A percentile compares a stretch with the other conserved stretches of the same genome.
These are phyloP conservation scores for Lasioglossum pauxillum DNA, from an alignment of 2,888 invertebrate species.

Conservation along the genomic window DNA sequence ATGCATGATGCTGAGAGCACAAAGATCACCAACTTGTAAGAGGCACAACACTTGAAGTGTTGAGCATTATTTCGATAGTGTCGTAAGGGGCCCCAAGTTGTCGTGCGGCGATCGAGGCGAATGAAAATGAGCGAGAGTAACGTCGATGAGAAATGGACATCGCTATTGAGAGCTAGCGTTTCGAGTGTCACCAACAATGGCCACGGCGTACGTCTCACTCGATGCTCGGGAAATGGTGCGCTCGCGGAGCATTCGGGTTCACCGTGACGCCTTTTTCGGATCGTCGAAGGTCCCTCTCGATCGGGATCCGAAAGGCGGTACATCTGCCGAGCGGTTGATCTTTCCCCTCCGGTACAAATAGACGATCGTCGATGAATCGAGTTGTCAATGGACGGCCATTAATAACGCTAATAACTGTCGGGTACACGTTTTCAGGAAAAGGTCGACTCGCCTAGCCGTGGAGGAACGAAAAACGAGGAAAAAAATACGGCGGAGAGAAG, in stretches of 20 bases:
- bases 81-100: background rate
- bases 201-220: conserved; percentile 20
- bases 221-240: background rate
- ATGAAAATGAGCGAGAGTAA: background rate
- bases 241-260: conserved; percentile 16
- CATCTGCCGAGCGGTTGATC: conserved; percentile 69
- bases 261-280: conserved; percentile 44
- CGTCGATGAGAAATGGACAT: conserved; percentile 12
- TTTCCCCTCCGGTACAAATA: conserved; percentile 61
- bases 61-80: background rate
- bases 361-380: conserved; percentile 70
- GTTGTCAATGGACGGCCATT: conserved; percentile 79
- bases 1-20: too few species aligned
- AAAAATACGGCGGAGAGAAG: conserved; percentile 20
- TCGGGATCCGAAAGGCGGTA: conserved; percentile 43
- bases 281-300: conserved; percentile 44
- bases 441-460: conserved; percentile 46
- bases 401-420: conserved; percentile 83
- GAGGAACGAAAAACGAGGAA: background rate
- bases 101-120: background rate
- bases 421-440: conserved; percentile 71
- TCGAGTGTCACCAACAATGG: conserved; percentile 14
- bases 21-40: background rate
- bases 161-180: background rate
- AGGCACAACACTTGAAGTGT: background rate